Evolutionary conservation across 2,888 invertebrate species (phyloP).

Genomic region (Helleia helle): DNA sequence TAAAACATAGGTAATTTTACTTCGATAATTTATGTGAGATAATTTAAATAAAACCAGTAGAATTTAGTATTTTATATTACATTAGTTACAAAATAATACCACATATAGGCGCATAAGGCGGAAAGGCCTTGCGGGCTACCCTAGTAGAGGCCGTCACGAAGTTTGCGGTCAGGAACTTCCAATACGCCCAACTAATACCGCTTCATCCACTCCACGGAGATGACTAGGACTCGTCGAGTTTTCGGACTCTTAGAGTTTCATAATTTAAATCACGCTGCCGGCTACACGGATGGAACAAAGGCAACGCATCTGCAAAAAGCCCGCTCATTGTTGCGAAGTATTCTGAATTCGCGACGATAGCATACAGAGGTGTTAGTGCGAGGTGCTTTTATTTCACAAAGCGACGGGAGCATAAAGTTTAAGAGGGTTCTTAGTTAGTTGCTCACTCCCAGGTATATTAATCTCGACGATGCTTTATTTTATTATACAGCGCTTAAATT

Average conservation of each 20-base stretch:
- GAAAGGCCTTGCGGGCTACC: no score
- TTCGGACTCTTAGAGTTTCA: neutral
- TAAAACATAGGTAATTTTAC: no score
- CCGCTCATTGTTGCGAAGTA: conserved; percentile 60
- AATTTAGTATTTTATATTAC: no score
- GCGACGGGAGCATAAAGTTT: conserved; percentile 46
- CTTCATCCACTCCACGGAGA: no score
- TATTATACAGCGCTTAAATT: neutral
- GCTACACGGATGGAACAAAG: conserved; percentile 19
- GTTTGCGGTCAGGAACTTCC: no score
- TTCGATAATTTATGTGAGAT: no score
- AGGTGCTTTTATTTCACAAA: conserved; percentile 60
- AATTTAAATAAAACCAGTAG: no score
- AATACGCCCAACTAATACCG: no score
- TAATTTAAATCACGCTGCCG: conserved; percentile 4
- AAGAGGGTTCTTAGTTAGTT: conserved; percentile 59
- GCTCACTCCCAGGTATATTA: conserved; percentile 45
- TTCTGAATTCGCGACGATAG: conserved; percentile 63
- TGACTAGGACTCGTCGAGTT: no score
- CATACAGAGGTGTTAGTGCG: conserved; percentile 56
- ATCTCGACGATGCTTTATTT: conserved; percentile 22
- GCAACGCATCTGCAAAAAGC: conserved; percentile 39
- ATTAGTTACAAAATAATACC: no score
- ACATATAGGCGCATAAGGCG: no score
- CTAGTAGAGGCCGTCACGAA: no score